A percentile compares a stretch with the other conserved stretches of the same genome.
Evolutionary conservation across 2,888 invertebrate species (phyloP).

Genomic region (Melipona beecheii): DNA sequence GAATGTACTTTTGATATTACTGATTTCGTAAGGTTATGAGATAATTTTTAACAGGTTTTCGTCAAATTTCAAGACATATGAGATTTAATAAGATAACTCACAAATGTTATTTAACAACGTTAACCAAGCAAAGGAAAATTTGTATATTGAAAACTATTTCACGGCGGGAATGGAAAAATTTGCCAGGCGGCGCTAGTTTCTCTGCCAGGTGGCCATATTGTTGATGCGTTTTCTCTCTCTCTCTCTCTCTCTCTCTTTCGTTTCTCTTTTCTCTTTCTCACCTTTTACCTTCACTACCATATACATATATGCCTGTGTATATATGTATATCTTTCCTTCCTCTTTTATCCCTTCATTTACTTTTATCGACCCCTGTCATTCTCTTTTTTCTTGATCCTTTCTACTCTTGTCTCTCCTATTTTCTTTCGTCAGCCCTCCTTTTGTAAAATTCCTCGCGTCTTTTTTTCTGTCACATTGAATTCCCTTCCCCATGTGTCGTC

Average conservation of each 20-base stretch:
- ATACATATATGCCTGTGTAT: too few species aligned
- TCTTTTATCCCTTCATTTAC: slow-evolving; percentile 29
- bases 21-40: background rate
- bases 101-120: background rate
- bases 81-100: background rate
- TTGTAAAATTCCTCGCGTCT: slow-evolving; percentile 14
- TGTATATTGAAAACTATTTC: slow-evolving; percentile 48
- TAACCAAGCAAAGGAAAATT: slow-evolving; percentile 37
- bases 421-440: slow-evolving; percentile 45
- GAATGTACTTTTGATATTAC: background rate
- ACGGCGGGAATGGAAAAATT: slow-evolving; percentile 80
- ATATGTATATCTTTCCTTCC: background rate
- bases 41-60: background rate
- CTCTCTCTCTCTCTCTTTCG: background rate
- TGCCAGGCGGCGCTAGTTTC: slow-evolving; percentile 80
- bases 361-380: slow-evolving; percentile 41
- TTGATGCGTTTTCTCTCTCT: slow-evolving; percentile 18
- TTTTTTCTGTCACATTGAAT: slow-evolving; percentile 41
- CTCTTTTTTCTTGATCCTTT: slow-evolving; percentile 61
- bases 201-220: slow-evolving; percentile 79
- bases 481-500: slow-evolving; percentile 16
- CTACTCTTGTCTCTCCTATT: slow-evolving; percentile 60
- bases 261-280: background rate
- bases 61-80: background rate
- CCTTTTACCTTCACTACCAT: background rate